Conservation (phyloP, 2,797 vertebrate species). For the Chelmon rostratus region DNA sequence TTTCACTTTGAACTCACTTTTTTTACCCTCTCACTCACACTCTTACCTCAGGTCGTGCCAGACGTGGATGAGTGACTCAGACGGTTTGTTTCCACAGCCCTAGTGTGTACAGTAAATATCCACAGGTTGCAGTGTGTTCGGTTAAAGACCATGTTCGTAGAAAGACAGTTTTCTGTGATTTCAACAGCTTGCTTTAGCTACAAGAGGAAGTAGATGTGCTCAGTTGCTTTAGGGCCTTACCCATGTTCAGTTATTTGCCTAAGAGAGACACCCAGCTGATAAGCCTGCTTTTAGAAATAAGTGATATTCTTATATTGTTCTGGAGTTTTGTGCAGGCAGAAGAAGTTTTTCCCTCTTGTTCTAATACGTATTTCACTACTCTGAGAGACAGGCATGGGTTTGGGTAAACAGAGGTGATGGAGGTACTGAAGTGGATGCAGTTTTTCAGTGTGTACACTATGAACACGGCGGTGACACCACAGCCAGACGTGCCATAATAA, state of each 20-base stretch:
- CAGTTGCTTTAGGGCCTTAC: not conserved
- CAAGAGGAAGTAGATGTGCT: constrained; percentile 1
- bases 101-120: constrained; percentile 27
- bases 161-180: not conserved
- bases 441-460: constrained; percentile 47
- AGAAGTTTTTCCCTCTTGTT: not conserved
- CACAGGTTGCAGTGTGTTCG: not conserved
- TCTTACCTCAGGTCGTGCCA: not conserved
- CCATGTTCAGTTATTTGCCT: not conserved
- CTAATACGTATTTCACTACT: not conserved
- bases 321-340: not conserved
- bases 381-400: not conserved
- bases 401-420: constrained; percentile 48
- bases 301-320: not conserved
- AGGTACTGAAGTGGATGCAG: constrained; percentile 10
- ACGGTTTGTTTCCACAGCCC: not conserved
- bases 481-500: not conserved
- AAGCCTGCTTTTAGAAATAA: not conserved
- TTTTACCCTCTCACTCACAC: not conserved
- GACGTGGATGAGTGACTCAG: not conserved
- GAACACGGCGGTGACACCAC: constrained; percentile 12
- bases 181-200: not conserved
- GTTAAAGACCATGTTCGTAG: not conserved
- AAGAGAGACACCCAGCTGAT: not conserved
- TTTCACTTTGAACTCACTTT: not conserved